phyloP scores from a whole-genome alignment of 2,888 invertebrate genomes.

The Noctua janthe region DNA sequence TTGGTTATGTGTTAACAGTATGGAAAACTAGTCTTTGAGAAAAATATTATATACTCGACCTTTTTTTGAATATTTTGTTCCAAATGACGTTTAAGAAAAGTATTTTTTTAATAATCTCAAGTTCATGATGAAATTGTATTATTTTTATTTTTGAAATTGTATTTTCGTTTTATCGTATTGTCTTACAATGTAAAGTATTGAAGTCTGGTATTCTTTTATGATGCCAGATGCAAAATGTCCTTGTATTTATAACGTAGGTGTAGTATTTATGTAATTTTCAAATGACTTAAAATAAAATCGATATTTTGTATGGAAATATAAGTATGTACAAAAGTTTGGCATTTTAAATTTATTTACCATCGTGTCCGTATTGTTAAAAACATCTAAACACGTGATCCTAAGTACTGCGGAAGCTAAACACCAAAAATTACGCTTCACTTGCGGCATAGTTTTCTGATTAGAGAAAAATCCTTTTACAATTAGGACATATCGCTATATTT shows the following conservation, averaged over 20 bases:
- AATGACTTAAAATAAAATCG: constrained; percentile 72
- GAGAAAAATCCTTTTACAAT: no score
- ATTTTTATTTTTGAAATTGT: constrained; percentile 42
- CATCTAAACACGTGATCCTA: no score
- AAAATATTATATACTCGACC: constrained; percentile 32
- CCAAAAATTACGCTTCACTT: no score
- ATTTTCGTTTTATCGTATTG: constrained; percentile 42
- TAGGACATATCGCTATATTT: not conserved
- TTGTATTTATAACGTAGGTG: constrained; percentile 71
- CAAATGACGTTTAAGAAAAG: constrained; percentile 28
- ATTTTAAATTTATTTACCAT: constrained; percentile 14
- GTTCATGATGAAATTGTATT: constrained; percentile 21
- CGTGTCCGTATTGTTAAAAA: no score
- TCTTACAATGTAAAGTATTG: constrained; percentile 59
- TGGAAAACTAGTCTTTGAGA: constrained; percentile 53
- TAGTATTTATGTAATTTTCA: constrained; percentile 73
- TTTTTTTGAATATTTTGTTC: constrained; percentile 25
- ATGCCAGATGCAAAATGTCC: constrained; percentile 65
- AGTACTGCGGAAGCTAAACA: no score
- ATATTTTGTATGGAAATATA: constrained; percentile 84
- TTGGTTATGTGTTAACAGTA: constrained; percentile 39
- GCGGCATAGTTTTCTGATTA: no score
- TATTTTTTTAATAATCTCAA: constrained; percentile 31
- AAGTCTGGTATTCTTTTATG: constrained; percentile 54
- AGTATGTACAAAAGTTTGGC: constrained; percentile 57